These are phyloP conservation scores for Anorthoa munda DNA, from an alignment of 2,888 invertebrate genomes.

Conservation along the genomic window DNA sequence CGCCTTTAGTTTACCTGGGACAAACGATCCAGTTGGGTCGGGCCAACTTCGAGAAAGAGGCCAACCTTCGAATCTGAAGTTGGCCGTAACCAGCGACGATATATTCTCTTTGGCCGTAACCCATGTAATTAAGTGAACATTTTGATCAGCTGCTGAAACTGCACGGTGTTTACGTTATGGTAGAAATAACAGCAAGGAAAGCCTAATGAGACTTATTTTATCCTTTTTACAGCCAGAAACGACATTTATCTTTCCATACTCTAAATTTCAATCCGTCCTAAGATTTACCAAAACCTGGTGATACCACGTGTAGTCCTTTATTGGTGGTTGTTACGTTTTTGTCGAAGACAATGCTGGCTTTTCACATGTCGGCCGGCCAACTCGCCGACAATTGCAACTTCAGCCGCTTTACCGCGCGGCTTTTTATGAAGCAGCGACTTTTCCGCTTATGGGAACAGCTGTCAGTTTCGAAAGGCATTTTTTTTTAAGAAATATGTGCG, in stretches of 20 bases:
- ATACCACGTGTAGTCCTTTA: conserved; percentile 59
- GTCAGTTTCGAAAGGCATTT: conserved; percentile 49
- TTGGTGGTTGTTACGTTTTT: conserved; percentile 70
- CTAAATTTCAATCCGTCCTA: background rate
- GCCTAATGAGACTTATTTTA: background rate
- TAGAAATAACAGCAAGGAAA: background rate
- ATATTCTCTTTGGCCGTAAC: no score
- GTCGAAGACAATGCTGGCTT: conserved; percentile 64
- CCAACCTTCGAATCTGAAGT: no score
- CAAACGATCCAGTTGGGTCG: no score
- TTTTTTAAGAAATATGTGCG: conserved; percentile 16
- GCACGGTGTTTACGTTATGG: background rate
- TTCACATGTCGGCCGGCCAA: conserved; percentile 62
- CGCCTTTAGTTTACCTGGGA: no score
- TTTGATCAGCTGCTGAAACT: background rate
- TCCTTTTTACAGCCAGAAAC: background rate
- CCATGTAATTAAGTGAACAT: background rate
- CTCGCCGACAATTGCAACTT: conserved; percentile 62
- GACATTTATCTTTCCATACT: background rate
- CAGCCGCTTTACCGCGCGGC: conserved; percentile 48
- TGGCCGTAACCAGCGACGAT: no score
- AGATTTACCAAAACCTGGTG: conserved; percentile 32
- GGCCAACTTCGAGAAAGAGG: no score
- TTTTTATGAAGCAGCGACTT: conserved; percentile 55
- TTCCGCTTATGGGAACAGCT: conserved; percentile 54